A percentile compares a stretch with the other conserved stretches of the same genome.
These are phyloP conservation scores for Tretioscincus oriximinensis DNA, from an alignment of 2,113 vertebrate species.

Conservation along the genomic window DNA sequence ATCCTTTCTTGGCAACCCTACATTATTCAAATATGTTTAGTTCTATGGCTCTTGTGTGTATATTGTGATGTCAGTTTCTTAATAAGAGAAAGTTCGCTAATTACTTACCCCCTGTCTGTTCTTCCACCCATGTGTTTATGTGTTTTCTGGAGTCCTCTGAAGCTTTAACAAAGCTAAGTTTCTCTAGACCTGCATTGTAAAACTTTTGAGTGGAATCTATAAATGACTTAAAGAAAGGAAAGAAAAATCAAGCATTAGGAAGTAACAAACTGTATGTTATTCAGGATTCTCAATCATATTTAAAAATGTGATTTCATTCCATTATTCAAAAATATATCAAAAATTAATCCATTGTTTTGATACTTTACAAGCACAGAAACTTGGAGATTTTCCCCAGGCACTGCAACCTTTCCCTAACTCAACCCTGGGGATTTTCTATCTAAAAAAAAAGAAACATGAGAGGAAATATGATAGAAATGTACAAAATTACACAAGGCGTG, in stretches of 20 bases:
- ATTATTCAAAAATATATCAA: neutral
- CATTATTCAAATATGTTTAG: no score
- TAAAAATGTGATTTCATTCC: neutral
- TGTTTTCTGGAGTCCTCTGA: conserved; percentile 75
- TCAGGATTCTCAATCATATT: neutral
- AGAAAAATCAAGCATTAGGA: neutral
- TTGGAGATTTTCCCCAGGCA: no score
- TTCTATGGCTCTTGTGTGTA: no score
- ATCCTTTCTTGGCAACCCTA: no score
- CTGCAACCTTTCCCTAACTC: no score
- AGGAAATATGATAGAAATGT: no score
- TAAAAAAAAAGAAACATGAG: no score
- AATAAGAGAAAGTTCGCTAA: neutral
- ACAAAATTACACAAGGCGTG: no score
- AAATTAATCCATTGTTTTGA: neutral
- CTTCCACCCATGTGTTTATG: conserved; percentile 88
- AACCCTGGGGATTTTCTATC: no score
- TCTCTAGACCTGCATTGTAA: conserved; percentile 81
- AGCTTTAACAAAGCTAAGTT: conserved; percentile 79
- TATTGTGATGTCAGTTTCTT: neutral
- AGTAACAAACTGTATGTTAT: no score
- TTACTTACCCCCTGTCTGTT: conserved; percentile 83
- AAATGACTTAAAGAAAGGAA: conserved; percentile 71
- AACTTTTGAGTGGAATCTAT: conserved; percentile 76
- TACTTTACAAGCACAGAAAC: no score